Evolutionary conservation across 2,113 vertebrate genomes (phyloP), one percentile per base, ranked within the genome.

Genomic region (Anoplopoma fimbria): DNA sequence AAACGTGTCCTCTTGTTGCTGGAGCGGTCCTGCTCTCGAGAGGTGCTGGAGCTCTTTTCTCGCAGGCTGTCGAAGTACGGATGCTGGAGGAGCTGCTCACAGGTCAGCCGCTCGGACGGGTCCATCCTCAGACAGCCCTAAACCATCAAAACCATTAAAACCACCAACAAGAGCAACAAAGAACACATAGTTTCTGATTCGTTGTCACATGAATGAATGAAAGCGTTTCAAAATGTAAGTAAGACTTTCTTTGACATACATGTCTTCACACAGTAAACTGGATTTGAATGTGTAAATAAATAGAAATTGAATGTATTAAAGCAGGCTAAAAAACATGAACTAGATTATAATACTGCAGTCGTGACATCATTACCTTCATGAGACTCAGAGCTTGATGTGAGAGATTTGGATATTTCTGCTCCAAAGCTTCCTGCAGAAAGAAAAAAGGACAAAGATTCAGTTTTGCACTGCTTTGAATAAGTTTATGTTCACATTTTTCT

Each of bases 71-170:
- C 95, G 68, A 99, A 98, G 55, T 98, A 99, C 0, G 97, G 93
- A 0, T 97, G 97, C 64, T 96, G 95, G 82, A 99, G 92, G 67
- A 99, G 94, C 94, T 97, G 96, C 90, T 97, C 97, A 21, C 97
- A 99, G 0, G 91, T 96, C 84, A 96, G 91, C 55, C 97, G 95
- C 93, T 97, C 96, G 0, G 93, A 94, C 0, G 98, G 98, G 85
- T 99, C 96, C 97, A 99, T 97, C 42, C 85, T 93, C 64, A 99
- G 94, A 81, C 97, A 99, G 12, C 96, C 95, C 98, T 99, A 19
- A n/a, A 55, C 8, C 79, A 25, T 6, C 27, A 13, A 17, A 38
- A 42, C 15, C 36, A 9, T 0, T 31, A 12, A 19, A 5, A 47
- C 17, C 25, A 61, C 4, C 34, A 53, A 2, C 10, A 57, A 17